A percentile compares a stretch with the other conserved stretches of the same genome.
Conservation (phyloP, 1,140 invertebrate species). For the Tribolium madens region DNA sequence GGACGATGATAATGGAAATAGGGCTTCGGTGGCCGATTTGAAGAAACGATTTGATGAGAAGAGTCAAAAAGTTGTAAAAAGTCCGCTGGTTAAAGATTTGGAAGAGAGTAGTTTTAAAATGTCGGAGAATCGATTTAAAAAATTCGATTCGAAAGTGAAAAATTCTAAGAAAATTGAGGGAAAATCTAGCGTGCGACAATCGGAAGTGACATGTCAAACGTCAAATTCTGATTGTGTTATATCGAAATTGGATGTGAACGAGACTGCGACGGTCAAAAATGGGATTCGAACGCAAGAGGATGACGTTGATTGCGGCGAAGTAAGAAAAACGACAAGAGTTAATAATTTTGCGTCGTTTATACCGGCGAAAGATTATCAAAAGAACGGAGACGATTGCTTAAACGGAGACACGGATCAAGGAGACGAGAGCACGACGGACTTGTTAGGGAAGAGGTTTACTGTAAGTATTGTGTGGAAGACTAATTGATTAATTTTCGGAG, state of each 20-base stretch:
- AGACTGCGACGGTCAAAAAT: constrained; percentile 39
- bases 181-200: constrained; percentile 2
- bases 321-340: constrained; percentile 50
- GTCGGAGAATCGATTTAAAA: constrained; percentile 50
- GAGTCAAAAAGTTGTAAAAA: constrained; percentile 38
- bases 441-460: constrained; percentile 15
- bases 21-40: constrained; percentile 70
- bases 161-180: not conserved
- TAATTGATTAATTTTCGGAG: not conserved
- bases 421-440: constrained; percentile 15
- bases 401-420: constrained; percentile 40
- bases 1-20: constrained; percentile 70
- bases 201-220: constrained; percentile 14
- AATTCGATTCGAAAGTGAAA: constrained; percentile 29
- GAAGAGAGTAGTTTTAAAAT: constrained; percentile 39
- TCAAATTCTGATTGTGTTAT: constrained; percentile 22
- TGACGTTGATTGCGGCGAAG: constrained; percentile 30
- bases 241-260: constrained; percentile 51
- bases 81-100: not conserved
- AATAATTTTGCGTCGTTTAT: constrained; percentile 72
- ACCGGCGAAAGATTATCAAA: constrained; percentile 63
- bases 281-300: constrained; percentile 47
- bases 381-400: constrained; percentile 40
- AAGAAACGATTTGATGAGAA: constrained; percentile 68
- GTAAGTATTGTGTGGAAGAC: not conserved